Conservation (phyloP, 2,888 invertebrate genomes). For the Ethmia dodecea region DNA sequence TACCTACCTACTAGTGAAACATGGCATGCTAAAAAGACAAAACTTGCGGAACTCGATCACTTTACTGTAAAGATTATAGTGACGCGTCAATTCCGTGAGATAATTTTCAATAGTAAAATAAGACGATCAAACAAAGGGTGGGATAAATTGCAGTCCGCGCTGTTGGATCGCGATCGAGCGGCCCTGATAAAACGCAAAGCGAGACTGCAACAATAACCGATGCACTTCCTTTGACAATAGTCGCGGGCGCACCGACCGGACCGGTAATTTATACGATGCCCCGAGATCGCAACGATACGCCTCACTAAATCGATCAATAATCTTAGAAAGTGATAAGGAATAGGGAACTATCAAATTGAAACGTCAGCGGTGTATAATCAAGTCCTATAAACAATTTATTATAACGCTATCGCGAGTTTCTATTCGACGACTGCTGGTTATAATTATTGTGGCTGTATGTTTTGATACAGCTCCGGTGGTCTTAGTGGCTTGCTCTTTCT, state of each 20-base stretch:
- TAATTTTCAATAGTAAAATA: conserved; percentile 59
- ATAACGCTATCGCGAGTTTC: conserved; percentile 8
- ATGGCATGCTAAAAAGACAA: too few species aligned
- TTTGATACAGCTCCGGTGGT: conserved; percentile 24
- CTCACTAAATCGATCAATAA: conserved; percentile 64
- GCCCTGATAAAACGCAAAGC: conserved; percentile 55
- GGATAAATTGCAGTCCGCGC: conserved; percentile 56
- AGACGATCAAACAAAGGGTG: conserved; percentile 50
- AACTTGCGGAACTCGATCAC: too few species aligned
- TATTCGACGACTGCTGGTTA: conserved; percentile 7
- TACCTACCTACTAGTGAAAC: too few species aligned
- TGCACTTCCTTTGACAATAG: conserved; percentile 71
- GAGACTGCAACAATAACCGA: conserved; percentile 68
- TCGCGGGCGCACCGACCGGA: conserved; percentile 31
- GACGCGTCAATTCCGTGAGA: conserved; percentile 39
- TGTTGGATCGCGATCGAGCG: conserved; percentile 44
- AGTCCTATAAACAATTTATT: conserved; percentile 30
- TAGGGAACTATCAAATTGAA: conserved; percentile 60
- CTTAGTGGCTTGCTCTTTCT: conserved; percentile 12
- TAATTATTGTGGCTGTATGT: conserved; percentile 9
- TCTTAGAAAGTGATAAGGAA: conserved; percentile 58
- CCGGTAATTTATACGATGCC: conserved; percentile 53
- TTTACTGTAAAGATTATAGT: conserved; percentile 13
- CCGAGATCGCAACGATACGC: conserved; percentile 58
- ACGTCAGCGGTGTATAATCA: conserved; percentile 56